phyloP scores from a whole-genome alignment of 1,140 invertebrate genomes.

The Euura saliciscinereae region DNA sequence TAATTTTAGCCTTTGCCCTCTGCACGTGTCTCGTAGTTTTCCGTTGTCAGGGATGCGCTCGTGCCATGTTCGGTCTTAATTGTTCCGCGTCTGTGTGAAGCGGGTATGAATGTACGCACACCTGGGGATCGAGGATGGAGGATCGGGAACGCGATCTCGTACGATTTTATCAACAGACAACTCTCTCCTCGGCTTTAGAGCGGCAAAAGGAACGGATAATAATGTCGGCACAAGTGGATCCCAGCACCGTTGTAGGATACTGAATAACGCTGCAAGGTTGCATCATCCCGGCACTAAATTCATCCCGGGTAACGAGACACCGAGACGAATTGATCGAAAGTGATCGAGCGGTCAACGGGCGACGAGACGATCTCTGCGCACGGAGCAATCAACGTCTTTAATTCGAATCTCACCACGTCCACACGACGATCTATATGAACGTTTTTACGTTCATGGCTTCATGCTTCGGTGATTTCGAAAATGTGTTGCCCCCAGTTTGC shows the following conservation, averaged over 20 bases:
- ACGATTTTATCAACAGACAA: constrained; percentile 1
- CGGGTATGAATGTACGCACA: neutral
- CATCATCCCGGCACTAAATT: constrained; percentile 4
- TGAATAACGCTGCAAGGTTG: neutral
- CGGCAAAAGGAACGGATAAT: neutral
- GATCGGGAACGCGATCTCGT: constrained; percentile 2
- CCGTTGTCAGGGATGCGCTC: neutral
- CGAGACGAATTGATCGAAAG: constrained; percentile 4
- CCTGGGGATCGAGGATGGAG: neutral
- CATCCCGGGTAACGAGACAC: constrained; percentile 6
- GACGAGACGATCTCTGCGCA: neutral
- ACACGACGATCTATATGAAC: too few relatives aligned
- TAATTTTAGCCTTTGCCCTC: neutral
- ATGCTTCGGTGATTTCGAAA: too few relatives aligned
- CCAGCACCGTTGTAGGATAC: neutral
- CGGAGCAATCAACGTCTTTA: neutral
- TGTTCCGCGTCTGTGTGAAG: neutral
- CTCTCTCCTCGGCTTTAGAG: neutral
- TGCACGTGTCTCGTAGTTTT: neutral
- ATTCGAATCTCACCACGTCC: neutral
- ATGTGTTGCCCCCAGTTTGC: too few relatives aligned
- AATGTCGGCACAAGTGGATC: constrained; percentile 1
- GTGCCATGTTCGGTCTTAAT: neutral
- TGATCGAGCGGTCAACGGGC: neutral
- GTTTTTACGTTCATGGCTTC: too few relatives aligned